A percentile compares a stretch with the other conserved stretches of the same genome.
phyloP scores from a whole-genome alignment of 2,797 vertebrate species.

The Esox masquinongy region DNA sequence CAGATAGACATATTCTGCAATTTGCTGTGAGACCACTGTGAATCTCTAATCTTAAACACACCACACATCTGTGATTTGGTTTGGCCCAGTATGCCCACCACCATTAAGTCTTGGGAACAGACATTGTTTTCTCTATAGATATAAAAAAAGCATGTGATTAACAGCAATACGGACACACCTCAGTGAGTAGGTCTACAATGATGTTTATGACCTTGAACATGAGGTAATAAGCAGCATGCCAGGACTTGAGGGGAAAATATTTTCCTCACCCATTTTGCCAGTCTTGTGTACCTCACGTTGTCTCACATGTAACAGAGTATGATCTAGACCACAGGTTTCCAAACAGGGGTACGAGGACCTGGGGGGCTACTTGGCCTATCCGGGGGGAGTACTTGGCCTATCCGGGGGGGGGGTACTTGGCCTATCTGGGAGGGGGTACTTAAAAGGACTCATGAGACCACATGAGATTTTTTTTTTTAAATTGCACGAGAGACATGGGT shows the following conservation, averaged over 20 bases:
- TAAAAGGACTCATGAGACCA: too few species aligned
- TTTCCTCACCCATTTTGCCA: neutral
- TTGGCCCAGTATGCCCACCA: neutral
- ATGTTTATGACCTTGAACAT: constrained; percentile 7
- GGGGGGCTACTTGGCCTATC: too few species aligned
- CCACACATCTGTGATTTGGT: neutral
- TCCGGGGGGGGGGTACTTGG: too few species aligned
- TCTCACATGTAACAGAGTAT: neutral
- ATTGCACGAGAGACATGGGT: too few species aligned
- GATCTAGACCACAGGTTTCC: too few species aligned
- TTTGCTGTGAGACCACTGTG: neutral
- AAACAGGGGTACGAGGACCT: too few species aligned
- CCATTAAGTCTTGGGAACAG: neutral
- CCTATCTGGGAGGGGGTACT: too few species aligned
- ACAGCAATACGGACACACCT: neutral
- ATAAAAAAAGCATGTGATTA: constrained; percentile 24
- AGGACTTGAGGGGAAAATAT: constrained; percentile 5
- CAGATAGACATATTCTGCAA: neutral
- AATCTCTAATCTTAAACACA: neutral
- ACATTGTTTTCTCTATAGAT: neutral
- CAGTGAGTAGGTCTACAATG: constrained; percentile 12
- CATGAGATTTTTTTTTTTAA: too few species aligned
- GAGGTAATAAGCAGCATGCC: constrained; percentile 14
- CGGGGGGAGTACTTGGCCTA: too few species aligned
- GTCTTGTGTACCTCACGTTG: neutral